Evolutionary conservation across 2,797 vertebrate species (phyloP).

Genomic region (Hephaestus fuliginosus): DNA sequence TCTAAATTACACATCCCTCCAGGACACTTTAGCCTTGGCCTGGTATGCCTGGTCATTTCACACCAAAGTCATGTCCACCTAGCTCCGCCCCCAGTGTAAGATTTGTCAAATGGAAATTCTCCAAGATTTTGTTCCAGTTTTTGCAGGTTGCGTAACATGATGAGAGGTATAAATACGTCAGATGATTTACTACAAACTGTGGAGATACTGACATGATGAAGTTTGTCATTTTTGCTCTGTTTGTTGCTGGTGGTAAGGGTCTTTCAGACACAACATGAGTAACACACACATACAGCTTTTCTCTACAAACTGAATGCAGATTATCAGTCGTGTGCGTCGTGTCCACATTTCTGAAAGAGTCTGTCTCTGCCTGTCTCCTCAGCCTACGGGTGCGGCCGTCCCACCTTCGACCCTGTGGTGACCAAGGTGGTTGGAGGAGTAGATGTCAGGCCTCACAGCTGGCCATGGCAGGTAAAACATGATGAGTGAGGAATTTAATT

Average conservation of each 20-base stretch:
- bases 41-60: background rate
- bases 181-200: background rate
- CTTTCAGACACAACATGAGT: background rate
- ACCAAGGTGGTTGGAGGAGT: constrained; percentile 84
- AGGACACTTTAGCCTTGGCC: constrained; percentile 41
- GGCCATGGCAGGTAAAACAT: constrained; percentile 86
- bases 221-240: constrained; percentile 82
- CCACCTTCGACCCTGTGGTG: constrained; percentile 75
- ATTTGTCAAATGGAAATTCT: constrained; percentile 45
- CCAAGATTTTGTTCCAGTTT: constrained; percentile 33
- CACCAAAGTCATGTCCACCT: background rate
- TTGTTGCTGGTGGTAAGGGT: constrained; percentile 82
- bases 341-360: background rate
- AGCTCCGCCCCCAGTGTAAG: constrained; percentile 52
- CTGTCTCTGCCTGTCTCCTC: constrained; percentile 8
- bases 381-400: constrained; percentile 87
- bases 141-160: constrained; percentile 50
- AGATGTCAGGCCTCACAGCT: constrained; percentile 84
- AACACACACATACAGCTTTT: background rate
- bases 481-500: background rate
- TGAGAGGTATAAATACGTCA: constrained; percentile 62
- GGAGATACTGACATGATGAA: constrained; percentile 79
- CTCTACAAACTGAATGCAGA: background rate
- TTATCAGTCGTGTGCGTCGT: background rate
- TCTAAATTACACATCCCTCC: background rate